phyloP scores from a whole-genome alignment of 1,140 invertebrate genomes.

The Idris sp. region DNA sequence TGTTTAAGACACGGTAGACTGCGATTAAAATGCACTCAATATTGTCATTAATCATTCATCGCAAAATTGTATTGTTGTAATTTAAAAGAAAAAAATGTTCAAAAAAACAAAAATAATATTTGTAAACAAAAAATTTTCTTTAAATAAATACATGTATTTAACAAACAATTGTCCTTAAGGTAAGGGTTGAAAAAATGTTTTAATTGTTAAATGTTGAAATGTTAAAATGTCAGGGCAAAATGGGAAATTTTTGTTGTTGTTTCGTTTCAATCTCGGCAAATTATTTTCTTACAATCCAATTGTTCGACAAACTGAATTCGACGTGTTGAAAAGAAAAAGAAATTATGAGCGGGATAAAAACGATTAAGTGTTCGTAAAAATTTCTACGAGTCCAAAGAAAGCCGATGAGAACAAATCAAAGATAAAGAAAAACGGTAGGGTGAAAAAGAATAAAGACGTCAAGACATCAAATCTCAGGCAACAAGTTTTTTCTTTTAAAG shows the following conservation, averaged over 20 bases:
- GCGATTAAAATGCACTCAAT: conserved; percentile 2
- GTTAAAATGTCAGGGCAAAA: background rate
- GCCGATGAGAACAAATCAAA: conserved; percentile 31
- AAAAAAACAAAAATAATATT: no score
- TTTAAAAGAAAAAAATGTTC: no score
- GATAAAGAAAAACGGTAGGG: conserved; percentile 24
- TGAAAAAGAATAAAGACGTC: conserved; percentile 18
- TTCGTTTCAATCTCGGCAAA: conserved; percentile 1
- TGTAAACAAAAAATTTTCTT: no score
- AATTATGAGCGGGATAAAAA: conserved; percentile 9
- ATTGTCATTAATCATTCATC: no score
- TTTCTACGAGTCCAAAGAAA: conserved; percentile 24
- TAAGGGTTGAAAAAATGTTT: no score
- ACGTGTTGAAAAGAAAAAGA: conserved; percentile 2
- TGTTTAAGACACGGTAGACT: background rate
- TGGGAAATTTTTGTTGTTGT: background rate
- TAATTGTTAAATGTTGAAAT: no score
- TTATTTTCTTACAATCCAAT: conserved; percentile 16
- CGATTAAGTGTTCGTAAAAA: conserved; percentile 20
- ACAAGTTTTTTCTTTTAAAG: conserved; percentile 7
- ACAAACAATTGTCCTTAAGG: no score
- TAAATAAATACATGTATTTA: no score
- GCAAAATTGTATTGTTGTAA: no score
- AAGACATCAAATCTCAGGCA: conserved; percentile 13
- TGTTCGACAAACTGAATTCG: conserved; percentile 4